Base-by-base conservation (phyloP, 2,888 invertebrate species). In the Tupiocoris notatus region DNA sequence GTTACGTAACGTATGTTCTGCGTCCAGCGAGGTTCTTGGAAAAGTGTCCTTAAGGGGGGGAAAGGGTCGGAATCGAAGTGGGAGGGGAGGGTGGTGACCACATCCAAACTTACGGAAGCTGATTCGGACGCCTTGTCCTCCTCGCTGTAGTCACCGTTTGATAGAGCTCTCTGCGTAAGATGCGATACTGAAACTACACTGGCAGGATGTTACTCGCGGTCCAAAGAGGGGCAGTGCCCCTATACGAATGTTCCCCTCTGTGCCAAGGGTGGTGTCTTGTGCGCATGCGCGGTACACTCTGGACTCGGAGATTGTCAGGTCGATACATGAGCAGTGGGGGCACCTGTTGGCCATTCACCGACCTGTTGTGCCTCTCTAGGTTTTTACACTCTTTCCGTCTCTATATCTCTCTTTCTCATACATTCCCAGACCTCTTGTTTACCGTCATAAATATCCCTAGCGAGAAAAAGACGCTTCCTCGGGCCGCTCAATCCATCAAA, bases 71-170 rank as follows among this genome's bases (percentile, higher is more conserved):
- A 12, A 12, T 39, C 39, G 39, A 39, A 12, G 39, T 3, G 39
- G 25, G 17, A 1, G 67, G 67, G 57, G 21, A 22, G 67, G 67
- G 21, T 17, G 67, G 67, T 39, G 57, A 20, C 20, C 22, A 67
- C 67, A 67, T 67, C 67, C 67, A 67, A 67, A 67, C 67, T 67
- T 67, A 67, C 67, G 67, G 67, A 67, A 67, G 67, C 20, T 21
- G 56, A 22, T 22, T 56, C 21, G 67, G 67, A 39, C 39, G 39
- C 39, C 39, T 39, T 3, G n/a, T n/a, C n/a, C n/a, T n/a, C n/a
- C n/a, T 12, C 21, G 57, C 20, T 1, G 57, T 16, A 66, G 67
- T 21, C 22, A 54, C 20, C 39, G 39, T 39, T 7, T 39, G 39
- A 39, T 12, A 39, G 39, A 39, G 39, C 67, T 56, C 57, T 56